These are phyloP conservation scores for Sylvicola cinctus DNA, from an alignment of 2,888 invertebrate genomes.

Conservation along the genomic window DNA sequence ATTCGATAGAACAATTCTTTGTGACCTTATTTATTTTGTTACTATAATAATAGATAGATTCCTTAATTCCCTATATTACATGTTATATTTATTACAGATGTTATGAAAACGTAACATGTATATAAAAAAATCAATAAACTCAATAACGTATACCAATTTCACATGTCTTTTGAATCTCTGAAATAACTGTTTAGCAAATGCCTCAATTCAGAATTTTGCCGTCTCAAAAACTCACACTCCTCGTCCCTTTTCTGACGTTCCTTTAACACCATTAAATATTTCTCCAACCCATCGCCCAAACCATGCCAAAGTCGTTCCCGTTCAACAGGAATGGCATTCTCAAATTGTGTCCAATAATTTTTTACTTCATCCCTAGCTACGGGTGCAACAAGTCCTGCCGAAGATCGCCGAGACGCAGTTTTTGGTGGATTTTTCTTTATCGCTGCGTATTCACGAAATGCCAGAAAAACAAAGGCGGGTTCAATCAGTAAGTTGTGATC, in stretches of 20 bases:
- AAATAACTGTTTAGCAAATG: constrained; percentile 41
- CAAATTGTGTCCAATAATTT: constrained; percentile 45
- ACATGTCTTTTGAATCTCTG: constrained; percentile 9
- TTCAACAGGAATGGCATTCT: constrained; percentile 33
- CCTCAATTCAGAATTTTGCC: constrained; percentile 46
- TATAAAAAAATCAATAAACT: too few relatives aligned
- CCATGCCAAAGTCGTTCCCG: constrained; percentile 51
- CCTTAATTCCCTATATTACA: too few relatives aligned
- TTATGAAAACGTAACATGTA: too few relatives aligned
- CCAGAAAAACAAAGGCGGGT: constrained; percentile 40
- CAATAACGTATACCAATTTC: too few relatives aligned
- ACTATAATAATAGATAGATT: too few relatives aligned
- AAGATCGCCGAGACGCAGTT: constrained; percentile 12
- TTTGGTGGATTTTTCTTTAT: constrained; percentile 17
- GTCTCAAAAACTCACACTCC: constrained; percentile 40
- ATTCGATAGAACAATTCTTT: too few relatives aligned
- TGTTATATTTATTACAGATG: too few relatives aligned
- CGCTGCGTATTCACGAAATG: constrained; percentile 38
- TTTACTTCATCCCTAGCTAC: constrained; percentile 33
- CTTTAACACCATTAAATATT: constrained; percentile 36
- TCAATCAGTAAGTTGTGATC: constrained; percentile 46
- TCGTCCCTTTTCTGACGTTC: constrained; percentile 43
- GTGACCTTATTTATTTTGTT: too few relatives aligned
- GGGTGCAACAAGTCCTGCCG: constrained; percentile 20
- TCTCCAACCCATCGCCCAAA: constrained; percentile 18